Evolutionary conservation across 2,888 invertebrate genomes (phyloP).

Genomic region (Acheta domesticus): DNA sequence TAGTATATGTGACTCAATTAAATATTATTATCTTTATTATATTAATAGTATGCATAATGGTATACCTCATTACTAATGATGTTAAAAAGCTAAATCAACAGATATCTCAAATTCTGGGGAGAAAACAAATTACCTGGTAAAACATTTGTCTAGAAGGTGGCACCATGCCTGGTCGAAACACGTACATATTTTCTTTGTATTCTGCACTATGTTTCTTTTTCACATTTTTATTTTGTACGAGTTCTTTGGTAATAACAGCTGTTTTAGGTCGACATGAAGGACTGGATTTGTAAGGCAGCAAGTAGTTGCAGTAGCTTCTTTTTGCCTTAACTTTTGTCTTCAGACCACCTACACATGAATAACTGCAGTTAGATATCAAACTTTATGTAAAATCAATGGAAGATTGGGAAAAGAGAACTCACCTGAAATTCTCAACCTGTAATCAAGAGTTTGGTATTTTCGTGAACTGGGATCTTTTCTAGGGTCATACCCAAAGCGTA

Average conservation of each 20-base stretch:
- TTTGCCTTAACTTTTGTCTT: slow-evolving; percentile 53
- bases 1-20: no score
- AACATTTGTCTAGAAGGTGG: slow-evolving; percentile 85
- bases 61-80: no score
- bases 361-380: not conserved
- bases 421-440: slow-evolving; percentile 65
- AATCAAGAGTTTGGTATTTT: slow-evolving; percentile 86
- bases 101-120: no score
- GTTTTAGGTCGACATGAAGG: slow-evolving; percentile 42
- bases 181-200: slow-evolving; percentile 53
- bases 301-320: slow-evolving; percentile 50
- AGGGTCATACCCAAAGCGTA: slow-evolving; percentile 88
- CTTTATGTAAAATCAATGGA: not conserved
- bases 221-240: slow-evolving; percentile 32
- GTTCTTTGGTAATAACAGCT: slow-evolving; percentile 39
- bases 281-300: slow-evolving; percentile 50
- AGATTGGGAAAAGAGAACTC: slow-evolving; percentile 37
- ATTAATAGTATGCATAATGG: no score
- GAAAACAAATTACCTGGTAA: slow-evolving; percentile 65
- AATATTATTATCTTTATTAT: no score
- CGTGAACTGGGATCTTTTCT: slow-evolving; percentile 72
- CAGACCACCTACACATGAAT: slow-evolving; percentile 48
- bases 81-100: no score
- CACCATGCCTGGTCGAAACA: slow-evolving; percentile 66
- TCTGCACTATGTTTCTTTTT: slow-evolving; percentile 39